Base-by-base conservation (phyloP, 2,797 vertebrate genomes). In the Avahi laniger region DNA sequence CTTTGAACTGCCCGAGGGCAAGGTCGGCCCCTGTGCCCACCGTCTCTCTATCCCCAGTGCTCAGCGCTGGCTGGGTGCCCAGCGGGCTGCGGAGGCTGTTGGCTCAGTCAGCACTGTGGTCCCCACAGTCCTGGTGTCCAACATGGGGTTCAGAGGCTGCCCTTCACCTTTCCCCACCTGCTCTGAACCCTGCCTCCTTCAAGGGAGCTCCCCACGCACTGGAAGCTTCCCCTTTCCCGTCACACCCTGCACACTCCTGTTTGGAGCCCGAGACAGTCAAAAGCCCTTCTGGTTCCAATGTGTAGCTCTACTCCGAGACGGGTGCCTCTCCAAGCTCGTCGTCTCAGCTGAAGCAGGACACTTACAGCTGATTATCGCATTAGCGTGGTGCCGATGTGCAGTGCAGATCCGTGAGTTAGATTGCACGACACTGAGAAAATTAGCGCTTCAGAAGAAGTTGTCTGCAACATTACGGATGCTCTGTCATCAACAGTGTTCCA, bases 391-490 rank as follows among this genome's bases (percentile, higher is more conserved):
- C 89, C 24, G 43, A 87, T 26, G 75, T 14, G 2, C 52, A 28
- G 87, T 2, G 11, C 6, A 17, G 93, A 91, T 80, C 79, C 26
- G 10, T 0, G 7, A 28, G 89, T 33, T 61, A 46, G 93, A 93
- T 35, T 89, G 89, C 94, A 57, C 28, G 76, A 33, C 0, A 0
- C 89, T 8, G 84, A 96, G 96, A 78, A 97, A 98, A 96, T 98
- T n/a, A 97, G 97, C 0, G 17, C 87, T 93, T 92, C 69, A 41
- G 89, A 88, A 96, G 85, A 73, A 96, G 97, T 96, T 89, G 48
- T 97, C 92, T 96, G 89, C 59, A 43, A 67, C 0, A 0, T 97
- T 96, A 97, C 26, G 96, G 97, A 91, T 78, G 20, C 94, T 92
- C 96, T 72, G 24, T 94, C 65, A 12, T 88, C 70, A 92, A 92